Evolutionary conservation across 2,797 vertebrate species (phyloP).

Genomic region (Tamandua tetradactyla): DNA sequence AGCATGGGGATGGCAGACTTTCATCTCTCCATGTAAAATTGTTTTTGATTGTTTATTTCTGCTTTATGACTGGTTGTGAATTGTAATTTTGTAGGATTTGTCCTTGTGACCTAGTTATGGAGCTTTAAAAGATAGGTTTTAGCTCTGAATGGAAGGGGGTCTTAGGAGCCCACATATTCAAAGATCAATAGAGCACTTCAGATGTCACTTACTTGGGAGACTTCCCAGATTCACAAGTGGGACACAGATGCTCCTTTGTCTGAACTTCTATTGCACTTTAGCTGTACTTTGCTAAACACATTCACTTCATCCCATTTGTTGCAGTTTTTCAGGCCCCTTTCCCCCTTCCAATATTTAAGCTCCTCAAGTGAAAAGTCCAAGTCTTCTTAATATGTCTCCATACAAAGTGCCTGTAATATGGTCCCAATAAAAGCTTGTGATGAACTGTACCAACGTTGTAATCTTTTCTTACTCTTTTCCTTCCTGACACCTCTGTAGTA

Average conservation of each 20-base stretch:
- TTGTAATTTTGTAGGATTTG: neutral
- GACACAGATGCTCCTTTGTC: rapidly evolving
- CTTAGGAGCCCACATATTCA: neutral
- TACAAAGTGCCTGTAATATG: neutral
- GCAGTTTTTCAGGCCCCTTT: neutral
- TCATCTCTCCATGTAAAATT: neutral
- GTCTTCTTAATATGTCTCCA: neutral
- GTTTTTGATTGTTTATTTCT: neutral
- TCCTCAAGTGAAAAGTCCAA: neutral
- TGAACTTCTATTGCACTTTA: neutral
- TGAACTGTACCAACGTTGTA: neutral
- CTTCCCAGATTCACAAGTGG: neutral
- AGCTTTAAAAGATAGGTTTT: neutral
- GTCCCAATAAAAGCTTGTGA: neutral
- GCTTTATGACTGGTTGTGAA: neutral
- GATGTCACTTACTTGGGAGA: neutral
- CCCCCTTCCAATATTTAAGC: neutral
- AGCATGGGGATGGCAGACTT: no score
- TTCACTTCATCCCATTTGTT: neutral
- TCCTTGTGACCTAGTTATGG: neutral
- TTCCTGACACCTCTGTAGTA: neutral
- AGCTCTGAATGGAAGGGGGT: neutral
- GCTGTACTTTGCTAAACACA: neutral
- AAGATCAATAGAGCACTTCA: neutral
- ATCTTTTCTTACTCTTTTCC: neutral